Conservation (phyloP, 92 coral and sea anemone species). For the Zoanthus solanderi region DNA sequence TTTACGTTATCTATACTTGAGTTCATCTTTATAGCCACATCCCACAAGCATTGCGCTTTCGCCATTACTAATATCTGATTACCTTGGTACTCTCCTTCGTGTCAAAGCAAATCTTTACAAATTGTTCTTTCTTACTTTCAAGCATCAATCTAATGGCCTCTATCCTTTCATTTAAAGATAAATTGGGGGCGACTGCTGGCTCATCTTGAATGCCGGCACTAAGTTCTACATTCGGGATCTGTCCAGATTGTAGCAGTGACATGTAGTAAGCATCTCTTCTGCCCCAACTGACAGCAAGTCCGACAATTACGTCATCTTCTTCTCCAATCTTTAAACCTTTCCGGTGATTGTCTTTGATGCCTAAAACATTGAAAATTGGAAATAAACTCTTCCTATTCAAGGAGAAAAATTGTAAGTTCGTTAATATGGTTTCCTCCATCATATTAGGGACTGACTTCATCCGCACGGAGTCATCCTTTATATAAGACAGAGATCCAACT, state of each 20-base stretch:
- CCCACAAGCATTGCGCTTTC: no score
- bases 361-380: not conserved
- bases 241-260: conserved; percentile 70
- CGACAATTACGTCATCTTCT: conserved; percentile 79
- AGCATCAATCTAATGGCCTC: conserved; percentile 73
- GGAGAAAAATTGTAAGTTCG: no score
- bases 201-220: conserved; percentile 60
- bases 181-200: conserved; percentile 68
- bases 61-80: not conserved
- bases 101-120: conserved; percentile 82
- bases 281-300: conserved; percentile 94
- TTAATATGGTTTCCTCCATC: not conserved
- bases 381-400: not conserved
- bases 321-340: conserved; percentile 80
- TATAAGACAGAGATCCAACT: no score
- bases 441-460: not conserved
- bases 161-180: conserved; percentile 71
- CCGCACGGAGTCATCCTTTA: not conserved
- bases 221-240: conserved; percentile 31
- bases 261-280: conserved; percentile 78
- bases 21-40: no score
- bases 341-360: conserved; percentile 13
- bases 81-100: conserved; percentile 91
- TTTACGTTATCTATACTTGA: no score
- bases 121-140: conserved; percentile 64